Base-by-base conservation (phyloP, 2,797 vertebrate genomes). In the Arctocebus calabarensis region DNA sequence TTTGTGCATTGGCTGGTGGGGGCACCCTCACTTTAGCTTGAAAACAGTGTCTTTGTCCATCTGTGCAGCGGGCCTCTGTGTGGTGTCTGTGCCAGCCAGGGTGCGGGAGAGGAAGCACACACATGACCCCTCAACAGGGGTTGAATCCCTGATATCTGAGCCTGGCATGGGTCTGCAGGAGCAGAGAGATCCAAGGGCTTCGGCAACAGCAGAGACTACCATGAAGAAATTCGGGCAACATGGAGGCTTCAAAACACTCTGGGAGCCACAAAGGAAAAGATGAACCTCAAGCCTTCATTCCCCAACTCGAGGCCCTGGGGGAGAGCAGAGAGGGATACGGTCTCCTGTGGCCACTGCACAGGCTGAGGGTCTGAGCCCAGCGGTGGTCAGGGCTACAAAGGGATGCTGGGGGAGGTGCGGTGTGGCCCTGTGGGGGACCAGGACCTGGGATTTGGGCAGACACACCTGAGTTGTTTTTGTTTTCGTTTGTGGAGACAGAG, bases 331-430 rank as follows among this genome's bases (percentile, higher is more conserved):
- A 3, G 7, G 32, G 32, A 66, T 1, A 32, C 29, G 7, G 32
- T n/a, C 29, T 66, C 62, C 29, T 1, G 3, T 7, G 62, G 62
- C 17, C 62, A n/a, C 62, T 29, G 32, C 62, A 32, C 62, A 19
- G 29, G 62, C 62, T 66, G 29, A 66, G 14, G 62, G 32, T 17
- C 62, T 16, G 7, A 66, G 32, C 62, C 62, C 62, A 64, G 62
- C 0, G 14, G 29, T 2, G 14, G 62, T 64, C 29, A 32, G 62
- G 62, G 62, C 62, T 64, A 32, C 6, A 14, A 32, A n/a, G 29
- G 29, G 29, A 17, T 14, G 6, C 14, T 14, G 16, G 29, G 14
- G 13, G 29, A 64, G 29, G 62, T 1, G 2, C 1, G 2, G 13
- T 64, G 62, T 14, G 62, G 29, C 62, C 62, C 16, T 32, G 3